Conservation (phyloP, 1,140 invertebrate genomes). For the Spodoptera litura region DNA sequence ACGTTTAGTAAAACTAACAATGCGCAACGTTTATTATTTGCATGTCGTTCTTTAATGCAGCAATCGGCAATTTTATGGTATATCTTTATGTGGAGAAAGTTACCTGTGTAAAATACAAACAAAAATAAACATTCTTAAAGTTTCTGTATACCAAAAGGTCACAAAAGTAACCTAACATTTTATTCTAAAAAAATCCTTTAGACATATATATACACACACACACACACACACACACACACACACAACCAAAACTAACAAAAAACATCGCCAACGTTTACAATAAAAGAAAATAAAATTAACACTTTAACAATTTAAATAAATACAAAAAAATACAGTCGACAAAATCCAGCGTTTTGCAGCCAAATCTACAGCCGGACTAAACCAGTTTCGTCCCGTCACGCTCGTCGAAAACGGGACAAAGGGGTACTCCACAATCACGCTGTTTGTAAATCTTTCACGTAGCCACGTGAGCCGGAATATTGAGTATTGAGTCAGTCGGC, state of each 20-base stretch:
- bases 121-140: too few species aligned
- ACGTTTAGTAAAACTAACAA: too few species aligned
- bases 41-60: too few species aligned
- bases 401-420: slow-evolving; percentile 56
- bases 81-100: too few species aligned
- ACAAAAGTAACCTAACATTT: too few species aligned
- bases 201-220: too few species aligned
- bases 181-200: too few species aligned
- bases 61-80: too few species aligned
- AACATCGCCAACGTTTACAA: not conserved
- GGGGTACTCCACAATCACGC: slow-evolving; percentile 63
- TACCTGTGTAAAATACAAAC: too few species aligned
- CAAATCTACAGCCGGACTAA: slow-evolving; percentile 45
- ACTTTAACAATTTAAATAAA: not conserved
- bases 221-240: too few species aligned
- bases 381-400: slow-evolving; percentile 49
- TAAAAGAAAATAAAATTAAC: not conserved
- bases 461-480: slow-evolving; percentile 62
- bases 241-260: not conserved
- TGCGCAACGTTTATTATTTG: too few species aligned
- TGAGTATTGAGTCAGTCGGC: slow-evolving; percentile 60
- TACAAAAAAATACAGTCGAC: not conserved
- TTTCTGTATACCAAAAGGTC: too few species aligned
- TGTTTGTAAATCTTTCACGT: slow-evolving; percentile 70
- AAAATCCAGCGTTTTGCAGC: slow-evolving; percentile 33